Percentiles rank a stretch among this genome's conserved stretches.
phyloP scores from a whole-genome alignment of 2,113 vertebrate genomes.

The Oreocharis arfaki region DNA sequence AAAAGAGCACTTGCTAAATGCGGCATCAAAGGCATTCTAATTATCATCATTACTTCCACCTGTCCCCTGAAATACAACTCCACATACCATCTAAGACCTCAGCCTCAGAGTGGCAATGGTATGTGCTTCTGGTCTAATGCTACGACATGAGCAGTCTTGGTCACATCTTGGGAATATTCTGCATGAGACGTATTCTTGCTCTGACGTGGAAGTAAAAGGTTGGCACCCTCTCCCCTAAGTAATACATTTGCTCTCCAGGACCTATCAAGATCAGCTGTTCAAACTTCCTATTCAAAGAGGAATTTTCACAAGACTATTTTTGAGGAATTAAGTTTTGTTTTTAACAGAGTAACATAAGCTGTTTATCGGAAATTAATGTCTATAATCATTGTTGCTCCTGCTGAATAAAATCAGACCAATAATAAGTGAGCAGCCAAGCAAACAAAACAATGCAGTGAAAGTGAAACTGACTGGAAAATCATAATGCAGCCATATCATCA shows the following conservation, averaged over 20 bases:
- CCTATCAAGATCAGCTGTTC: neutral
- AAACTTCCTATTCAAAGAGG: neutral
- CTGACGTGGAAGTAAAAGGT: neutral
- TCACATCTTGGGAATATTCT: neutral
- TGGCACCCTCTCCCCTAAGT: neutral
- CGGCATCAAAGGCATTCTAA: slow-evolving; percentile 30
- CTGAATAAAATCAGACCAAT: neutral
- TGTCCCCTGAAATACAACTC: slow-evolving; percentile 42
- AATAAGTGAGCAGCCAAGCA: neutral
- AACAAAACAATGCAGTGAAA: neutral
- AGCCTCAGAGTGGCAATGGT: neutral
- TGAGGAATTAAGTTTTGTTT: neutral
- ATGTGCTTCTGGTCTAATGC: neutral
- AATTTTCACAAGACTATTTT: neutral
- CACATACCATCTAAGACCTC: neutral
- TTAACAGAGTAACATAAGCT: neutral
- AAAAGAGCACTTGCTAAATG: slow-evolving; percentile 11
- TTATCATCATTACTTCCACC: slow-evolving; percentile 26
- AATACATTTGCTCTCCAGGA: neutral
- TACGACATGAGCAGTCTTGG: fast-evolving
- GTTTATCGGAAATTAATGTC: neutral
- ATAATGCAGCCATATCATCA: neutral
- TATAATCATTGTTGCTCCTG: neutral
- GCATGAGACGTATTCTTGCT: neutral
- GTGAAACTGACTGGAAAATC: neutral